These are phyloP conservation scores for Sitta europaea DNA, from an alignment of 2,113 vertebrate species.

Conservation along the genomic window DNA sequence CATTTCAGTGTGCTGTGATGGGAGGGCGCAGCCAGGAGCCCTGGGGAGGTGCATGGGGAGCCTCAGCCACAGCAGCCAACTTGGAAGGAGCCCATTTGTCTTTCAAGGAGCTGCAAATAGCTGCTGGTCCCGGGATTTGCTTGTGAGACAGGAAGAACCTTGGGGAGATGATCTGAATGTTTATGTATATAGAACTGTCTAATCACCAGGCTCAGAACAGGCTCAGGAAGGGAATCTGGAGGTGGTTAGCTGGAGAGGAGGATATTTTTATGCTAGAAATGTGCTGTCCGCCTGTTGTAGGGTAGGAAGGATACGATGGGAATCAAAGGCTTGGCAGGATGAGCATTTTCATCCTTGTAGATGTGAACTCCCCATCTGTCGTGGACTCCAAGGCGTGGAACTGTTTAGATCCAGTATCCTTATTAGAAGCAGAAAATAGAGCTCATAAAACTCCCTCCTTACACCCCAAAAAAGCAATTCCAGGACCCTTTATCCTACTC, in stretches of 20 bases:
- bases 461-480: not conserved
- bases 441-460: slow-evolving; percentile 27
- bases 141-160: slow-evolving; percentile 21
- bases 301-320: slow-evolving; percentile 1
- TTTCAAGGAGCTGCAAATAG: slow-evolving; percentile 19
- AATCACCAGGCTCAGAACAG: not conserved
- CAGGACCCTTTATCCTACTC: not conserved
- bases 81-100: not conserved
- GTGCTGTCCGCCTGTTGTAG: slow-evolving; percentile 36
- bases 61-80: fast-evolving
- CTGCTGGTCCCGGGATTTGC: not conserved
- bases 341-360: not conserved
- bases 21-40: not conserved
- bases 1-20: not conserved
- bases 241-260: slow-evolving; percentile 31
- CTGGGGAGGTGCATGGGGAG: not conserved
- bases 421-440: slow-evolving; percentile 48
- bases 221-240: slow-evolving; percentile 43
- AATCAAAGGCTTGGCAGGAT: slow-evolving; percentile 55
- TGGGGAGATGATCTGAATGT: not conserved
- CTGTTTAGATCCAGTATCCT: not conserved
- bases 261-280: slow-evolving; percentile 44
- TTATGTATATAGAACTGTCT: slow-evolving; percentile 3
- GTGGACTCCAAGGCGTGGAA: not conserved
- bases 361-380: slow-evolving; percentile 26